A percentile compares a stretch with the other conserved stretches of the same genome.
Evolutionary conservation across 2,113 vertebrate species (phyloP).

Genomic region (Psammodynastes pulverulentus): DNA sequence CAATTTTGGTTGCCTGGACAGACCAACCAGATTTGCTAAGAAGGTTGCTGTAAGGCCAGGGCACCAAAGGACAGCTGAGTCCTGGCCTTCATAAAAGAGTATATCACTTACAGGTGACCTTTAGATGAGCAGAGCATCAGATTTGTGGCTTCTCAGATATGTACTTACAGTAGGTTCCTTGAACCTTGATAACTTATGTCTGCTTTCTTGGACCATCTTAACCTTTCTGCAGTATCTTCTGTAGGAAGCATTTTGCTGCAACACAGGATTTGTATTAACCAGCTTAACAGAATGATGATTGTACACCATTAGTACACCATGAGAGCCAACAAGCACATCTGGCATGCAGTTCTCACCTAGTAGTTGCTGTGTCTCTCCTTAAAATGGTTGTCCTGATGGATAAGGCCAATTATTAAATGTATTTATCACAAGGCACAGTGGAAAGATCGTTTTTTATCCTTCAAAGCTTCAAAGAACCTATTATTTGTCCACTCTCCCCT

Average conservation of each 20-base stretch:
- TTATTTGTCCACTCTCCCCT: neutral
- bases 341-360: neutral
- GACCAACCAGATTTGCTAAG: neutral
- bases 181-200: neutral
- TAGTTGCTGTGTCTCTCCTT: neutral
- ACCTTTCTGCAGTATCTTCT: neutral
- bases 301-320: neutral
- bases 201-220: neutral
- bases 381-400: neutral
- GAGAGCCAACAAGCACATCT: neutral
- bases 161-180: neutral
- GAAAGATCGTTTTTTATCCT: neutral
- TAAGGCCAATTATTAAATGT: neutral
- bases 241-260: neutral
- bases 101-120: slow-evolving; percentile 15
- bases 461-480: neutral
- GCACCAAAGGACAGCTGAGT: neutral
- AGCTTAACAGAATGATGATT: neutral
- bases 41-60: neutral
- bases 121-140: neutral
- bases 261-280: neutral
- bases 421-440: neutral
- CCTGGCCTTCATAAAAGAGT: neutral
- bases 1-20: neutral
- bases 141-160: neutral